Conservation (phyloP, 1,140 invertebrate genomes). For the Goniozus legneri region DNA sequence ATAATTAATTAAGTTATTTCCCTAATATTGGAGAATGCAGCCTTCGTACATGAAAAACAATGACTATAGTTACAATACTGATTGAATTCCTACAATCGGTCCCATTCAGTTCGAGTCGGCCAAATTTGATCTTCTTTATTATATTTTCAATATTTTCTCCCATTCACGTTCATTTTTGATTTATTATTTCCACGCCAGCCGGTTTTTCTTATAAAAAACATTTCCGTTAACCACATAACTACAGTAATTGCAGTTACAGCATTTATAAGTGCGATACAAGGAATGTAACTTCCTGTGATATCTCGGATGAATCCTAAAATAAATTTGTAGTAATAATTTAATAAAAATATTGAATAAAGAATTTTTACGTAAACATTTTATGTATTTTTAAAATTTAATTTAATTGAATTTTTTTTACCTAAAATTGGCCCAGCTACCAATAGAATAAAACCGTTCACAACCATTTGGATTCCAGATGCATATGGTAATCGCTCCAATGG, state of each 20-base stretch:
- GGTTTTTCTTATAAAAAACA: too few relatives aligned
- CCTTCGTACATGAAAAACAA: too few relatives aligned
- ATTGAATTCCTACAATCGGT: too few relatives aligned
- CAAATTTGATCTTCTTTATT: too few relatives aligned
- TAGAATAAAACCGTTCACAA: constrained; percentile 61
- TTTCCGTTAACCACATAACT: constrained; percentile 43
- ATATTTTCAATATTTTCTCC: too few relatives aligned
- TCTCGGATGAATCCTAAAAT: constrained; percentile 52
- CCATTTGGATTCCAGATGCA: constrained; percentile 63
- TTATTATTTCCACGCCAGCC: too few relatives aligned
- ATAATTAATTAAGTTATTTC: too few relatives aligned
- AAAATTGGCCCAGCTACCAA: constrained; percentile 60
- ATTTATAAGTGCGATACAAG: constrained; percentile 48
- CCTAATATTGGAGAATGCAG: too few relatives aligned
- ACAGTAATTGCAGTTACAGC: constrained; percentile 41
- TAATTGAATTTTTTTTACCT: constrained; percentile 45
- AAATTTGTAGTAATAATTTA: background rate
- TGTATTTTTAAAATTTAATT: constrained; percentile 1
- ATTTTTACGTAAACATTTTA: background rate
- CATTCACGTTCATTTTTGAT: too few relatives aligned
- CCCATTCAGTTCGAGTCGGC: too few relatives aligned
- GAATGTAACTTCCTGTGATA: constrained; percentile 39
- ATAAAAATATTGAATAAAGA: background rate
- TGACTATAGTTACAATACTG: too few relatives aligned
- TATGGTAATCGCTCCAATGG: constrained; percentile 61